Percentiles rank a stretch among this genome's conserved stretches.
Evolutionary conservation across 1,140 invertebrate genomes (phyloP).

Genomic region (Tetranychus urticae): DNA sequence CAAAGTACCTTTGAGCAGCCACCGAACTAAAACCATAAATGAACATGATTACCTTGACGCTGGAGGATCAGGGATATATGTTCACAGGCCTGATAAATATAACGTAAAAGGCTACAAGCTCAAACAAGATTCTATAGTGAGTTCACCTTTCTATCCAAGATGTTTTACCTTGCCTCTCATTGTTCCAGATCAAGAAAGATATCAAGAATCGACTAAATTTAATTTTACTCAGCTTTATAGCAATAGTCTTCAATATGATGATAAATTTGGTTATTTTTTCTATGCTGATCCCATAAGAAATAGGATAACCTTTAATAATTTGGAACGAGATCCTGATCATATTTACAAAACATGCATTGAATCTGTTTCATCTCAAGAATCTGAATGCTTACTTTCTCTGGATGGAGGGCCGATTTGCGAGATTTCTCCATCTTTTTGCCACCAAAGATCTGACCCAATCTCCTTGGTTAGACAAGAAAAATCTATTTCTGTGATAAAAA

Average conservation of each 20-base stretch:
- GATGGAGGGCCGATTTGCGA: no score
- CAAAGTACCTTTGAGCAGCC: background rate
- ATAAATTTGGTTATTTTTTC: background rate
- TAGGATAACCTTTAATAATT: background rate
- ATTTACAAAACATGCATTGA: no score
- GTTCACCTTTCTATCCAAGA: background rate
- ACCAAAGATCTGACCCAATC: no score
- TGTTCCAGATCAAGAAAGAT: background rate
- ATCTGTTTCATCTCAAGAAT: no score
- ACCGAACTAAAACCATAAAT: background rate
- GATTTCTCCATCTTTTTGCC: no score
- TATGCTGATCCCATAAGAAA: background rate
- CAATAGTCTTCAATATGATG: background rate
- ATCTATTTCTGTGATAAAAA: no score
- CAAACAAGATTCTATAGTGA: background rate
- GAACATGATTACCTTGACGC: background rate
- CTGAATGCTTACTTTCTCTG: no score
- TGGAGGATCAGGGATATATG: background rate
- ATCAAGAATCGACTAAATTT: background rate
- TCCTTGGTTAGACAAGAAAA: no score
- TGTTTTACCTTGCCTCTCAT: background rate
- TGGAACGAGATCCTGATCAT: background rate
- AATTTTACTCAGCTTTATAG: background rate
- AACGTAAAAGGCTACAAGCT: background rate
- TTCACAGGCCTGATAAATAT: background rate